Evolutionary conservation across 2,113 vertebrate species (phyloP).

Genomic region (Crotophaga sulcirostris): DNA sequence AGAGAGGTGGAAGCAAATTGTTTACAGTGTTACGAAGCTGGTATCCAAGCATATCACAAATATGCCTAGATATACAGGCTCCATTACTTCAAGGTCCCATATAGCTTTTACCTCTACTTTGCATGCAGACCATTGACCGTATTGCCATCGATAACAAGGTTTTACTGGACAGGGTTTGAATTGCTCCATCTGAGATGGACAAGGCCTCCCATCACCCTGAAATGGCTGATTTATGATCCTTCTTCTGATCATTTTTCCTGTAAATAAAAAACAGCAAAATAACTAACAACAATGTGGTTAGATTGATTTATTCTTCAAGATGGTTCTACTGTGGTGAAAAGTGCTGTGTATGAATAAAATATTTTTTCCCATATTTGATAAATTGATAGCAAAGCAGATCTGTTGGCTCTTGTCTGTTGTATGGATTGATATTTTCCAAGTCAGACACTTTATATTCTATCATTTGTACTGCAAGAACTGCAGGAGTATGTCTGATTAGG

Average conservation of each 20-base stretch:
- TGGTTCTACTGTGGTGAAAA: background rate
- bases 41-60: background rate
- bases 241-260: conserved; percentile 91
- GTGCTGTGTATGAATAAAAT: background rate
- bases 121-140: conserved; percentile 91
- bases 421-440: background rate
- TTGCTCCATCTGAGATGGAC: conserved; percentile 88
- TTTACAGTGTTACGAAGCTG: background rate
- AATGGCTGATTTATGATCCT: conserved; percentile 88
- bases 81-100: background rate
- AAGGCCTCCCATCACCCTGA: conserved; percentile 95
- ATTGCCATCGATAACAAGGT: conserved; percentile 94
- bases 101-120: conserved; percentile 85
- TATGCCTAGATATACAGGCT: background rate
- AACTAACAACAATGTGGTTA: background rate
- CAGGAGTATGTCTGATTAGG: background rate
- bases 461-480: background rate
- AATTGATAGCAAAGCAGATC: background rate
- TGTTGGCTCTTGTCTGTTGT: background rate
- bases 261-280: conserved; percentile 1
- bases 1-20: background rate
- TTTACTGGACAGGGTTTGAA: conserved; percentile 94
- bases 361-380: background rate
- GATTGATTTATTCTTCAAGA: background rate
- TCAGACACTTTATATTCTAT: background rate